Base-by-base conservation (phyloP, 2,888 invertebrate genomes). In the Tolmerus cingulatus region DNA sequence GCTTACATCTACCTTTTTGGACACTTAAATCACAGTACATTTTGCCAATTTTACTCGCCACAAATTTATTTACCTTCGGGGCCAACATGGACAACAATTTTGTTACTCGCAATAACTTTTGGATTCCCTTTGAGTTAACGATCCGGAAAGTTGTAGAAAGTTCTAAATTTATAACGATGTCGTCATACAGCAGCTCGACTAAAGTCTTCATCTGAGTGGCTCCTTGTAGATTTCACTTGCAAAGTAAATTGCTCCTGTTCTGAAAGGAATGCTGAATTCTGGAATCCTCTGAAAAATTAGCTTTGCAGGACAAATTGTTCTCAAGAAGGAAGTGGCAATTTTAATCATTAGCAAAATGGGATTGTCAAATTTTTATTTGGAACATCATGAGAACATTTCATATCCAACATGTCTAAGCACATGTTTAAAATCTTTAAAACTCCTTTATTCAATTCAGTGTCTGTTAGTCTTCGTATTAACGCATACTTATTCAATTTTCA, bases 1-100 rank as follows among this genome's bases (percentile, higher is more conserved):
- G 34, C 34, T 16, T 16, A 30, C 37, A 9, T 76, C 27, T 76
- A 76, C 76, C 76, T 76, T 76, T 76, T 76, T 37, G 14, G 76
- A 37, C 30, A 37, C 37, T 76, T 76, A 76, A 76, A 34, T 37
- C 76, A 76, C 76, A 76, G 76, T 76, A 76, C 37, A 76, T 76
- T 76, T 76, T 34, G 76, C 34, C 76, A 76, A 76, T 76, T 76
- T 76, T 76, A 34, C 34, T 76, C 76, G 14, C 34, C 76, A n/a
- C 3, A 76, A 76, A 37, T 76, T 76, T 76, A 76, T 76, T 37
- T 76, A 76, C 76, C 76, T 34, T 37, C 34, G 19, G 76, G 76
- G 76, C 37, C 76, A 76, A 76, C 76, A 76, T 76, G 76, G 76
- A 37, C 76, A 76, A 76, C 76, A n/a, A 76, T 76, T 76, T 76